Evolutionary conservation across 2,888 invertebrate genomes (phyloP), one percentile per base, ranked within the genome.

Genomic region (Thecophora atra): DNA sequence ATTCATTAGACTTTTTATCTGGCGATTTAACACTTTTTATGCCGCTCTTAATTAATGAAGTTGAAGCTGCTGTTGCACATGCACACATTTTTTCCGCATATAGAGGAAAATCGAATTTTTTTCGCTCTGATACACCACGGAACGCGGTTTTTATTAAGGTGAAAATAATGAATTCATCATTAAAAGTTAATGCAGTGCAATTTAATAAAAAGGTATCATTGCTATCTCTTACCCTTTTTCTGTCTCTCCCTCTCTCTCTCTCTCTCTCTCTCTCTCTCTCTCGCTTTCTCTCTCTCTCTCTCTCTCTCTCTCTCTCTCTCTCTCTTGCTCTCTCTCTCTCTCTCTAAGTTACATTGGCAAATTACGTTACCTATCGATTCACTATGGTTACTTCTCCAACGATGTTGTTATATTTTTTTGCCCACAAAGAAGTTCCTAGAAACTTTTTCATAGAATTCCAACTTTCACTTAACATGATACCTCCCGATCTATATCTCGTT

Each of bases 81-180:
- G 19, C 37, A 8, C 37, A 7, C 26, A 19, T 37, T 21, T 42
- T 56, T 30, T 5, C 37, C 67, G 13, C 7, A 51, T 60, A 69
- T n/a, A n/a, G n/a, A 37, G 60, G 47, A 51, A 60, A 51, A 60
- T 47, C 51, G 60, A 69, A 44, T 28, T 15, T 51, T 68, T 69
- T 60, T 42, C 69, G 69, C 69, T 69, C 69, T 69, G 60, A 69
- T 69, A 69, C 24, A 26, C 47, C 26, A 44, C 47, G 47, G 15
- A 47, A 17, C 47, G 17, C 47, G 56, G 8, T 56, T 13, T 28
- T 15, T 13, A 58, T 24, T 13, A 26, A 58, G 26, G 28, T 58
- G 58, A 58, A 58, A 58, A 28, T 58, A 58, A 58, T 21, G 26
- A 58, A 58, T 26, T 15, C 21, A 58, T 15, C 24, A 21, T 6